Percentiles rank a stretch among this genome's conserved stretches.
phyloP scores from a whole-genome alignment of 92 coral and sea anemone genomes.

The Galaxea fascicularis region DNA sequence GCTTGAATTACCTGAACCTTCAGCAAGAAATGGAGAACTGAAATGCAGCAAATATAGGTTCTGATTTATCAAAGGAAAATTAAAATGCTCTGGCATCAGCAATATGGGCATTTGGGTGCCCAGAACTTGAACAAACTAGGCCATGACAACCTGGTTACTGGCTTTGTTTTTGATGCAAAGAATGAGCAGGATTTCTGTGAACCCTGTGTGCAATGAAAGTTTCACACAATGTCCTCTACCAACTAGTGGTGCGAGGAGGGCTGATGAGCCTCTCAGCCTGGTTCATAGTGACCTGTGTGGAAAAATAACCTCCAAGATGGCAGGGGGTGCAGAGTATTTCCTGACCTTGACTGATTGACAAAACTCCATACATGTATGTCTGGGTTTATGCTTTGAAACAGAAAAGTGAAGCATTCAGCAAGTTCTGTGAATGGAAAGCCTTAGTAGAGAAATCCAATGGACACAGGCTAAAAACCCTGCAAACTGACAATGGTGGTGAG shows the following conservation, averaged over 20 bases:
- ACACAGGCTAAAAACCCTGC: slow-evolving; percentile 44
- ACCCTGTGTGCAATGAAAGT: slow-evolving; percentile 61
- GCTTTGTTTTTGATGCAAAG: slow-evolving; percentile 55
- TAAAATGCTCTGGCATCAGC: slow-evolving; percentile 65
- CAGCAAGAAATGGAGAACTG: slow-evolving; percentile 31
- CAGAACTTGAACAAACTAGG: slow-evolving; percentile 52
- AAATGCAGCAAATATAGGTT: slow-evolving; percentile 53
- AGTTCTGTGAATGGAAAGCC: slow-evolving; percentile 70
- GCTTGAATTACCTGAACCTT: slow-evolving; percentile 44
- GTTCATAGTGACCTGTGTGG: slow-evolving; percentile 72
- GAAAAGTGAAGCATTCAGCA: slow-evolving; percentile 56
- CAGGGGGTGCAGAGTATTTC: too few species aligned
- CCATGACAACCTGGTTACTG: slow-evolving; percentile 49
- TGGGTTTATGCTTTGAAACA: slow-evolving; percentile 65
- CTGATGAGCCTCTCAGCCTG: slow-evolving; percentile 54
- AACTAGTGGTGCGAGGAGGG: slow-evolving; percentile 37
- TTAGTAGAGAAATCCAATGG: slow-evolving; percentile 69
- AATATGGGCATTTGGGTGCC: slow-evolving; percentile 65
- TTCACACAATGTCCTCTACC: slow-evolving; percentile 62
- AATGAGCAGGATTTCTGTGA: slow-evolving; percentile 57
- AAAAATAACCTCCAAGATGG: slow-evolving; percentile 46
- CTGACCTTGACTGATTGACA: slow-evolving; percentile 69
- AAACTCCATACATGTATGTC: slow-evolving; percentile 55
- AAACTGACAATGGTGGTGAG: slow-evolving; percentile 72
- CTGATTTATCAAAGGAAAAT: slow-evolving; percentile 43